phyloP scores from a whole-genome alignment of 2,113 vertebrate genomes.

The Lepidothrix coronata region DNA sequence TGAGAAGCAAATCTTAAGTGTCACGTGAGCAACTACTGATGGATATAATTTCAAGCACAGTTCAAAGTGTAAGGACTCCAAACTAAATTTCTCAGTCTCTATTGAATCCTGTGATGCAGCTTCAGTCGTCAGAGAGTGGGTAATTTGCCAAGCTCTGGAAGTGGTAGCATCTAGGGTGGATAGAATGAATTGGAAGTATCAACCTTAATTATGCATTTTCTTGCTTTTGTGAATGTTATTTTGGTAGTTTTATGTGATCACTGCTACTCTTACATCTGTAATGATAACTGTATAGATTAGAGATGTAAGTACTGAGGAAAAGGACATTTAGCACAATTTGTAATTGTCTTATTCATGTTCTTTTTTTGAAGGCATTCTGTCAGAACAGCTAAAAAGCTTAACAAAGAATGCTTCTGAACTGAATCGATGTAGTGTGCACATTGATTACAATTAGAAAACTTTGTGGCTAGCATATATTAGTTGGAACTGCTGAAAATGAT shows the following conservation, averaged over 20 bases:
- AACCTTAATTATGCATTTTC: not conserved
- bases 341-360: constrained; percentile 13
- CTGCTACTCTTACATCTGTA: not conserved
- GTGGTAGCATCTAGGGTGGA: not conserved
- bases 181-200: not conserved
- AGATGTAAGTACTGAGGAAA: not conserved
- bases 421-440: not conserved
- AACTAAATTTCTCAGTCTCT: not conserved
- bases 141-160: not conserved
- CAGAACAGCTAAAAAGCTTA: not conserved
- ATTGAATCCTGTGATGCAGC: not conserved
- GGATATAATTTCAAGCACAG: not conserved
- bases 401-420: not conserved
- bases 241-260: not conserved
- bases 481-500: not conserved
- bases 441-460: constrained; percentile 29
- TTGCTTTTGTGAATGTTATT: not conserved
- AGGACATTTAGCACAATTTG: not conserved
- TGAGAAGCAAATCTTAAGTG: not conserved
- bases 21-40: not conserved
- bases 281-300: not conserved
- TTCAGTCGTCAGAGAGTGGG: not conserved
- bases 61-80: not conserved
- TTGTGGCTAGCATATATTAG: not conserved
- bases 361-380: not conserved